Percentiles rank a stretch among this genome's conserved stretches.
phyloP scores from a whole-genome alignment of 2,888 invertebrate genomes.

The Ptilodon capucinus region DNA sequence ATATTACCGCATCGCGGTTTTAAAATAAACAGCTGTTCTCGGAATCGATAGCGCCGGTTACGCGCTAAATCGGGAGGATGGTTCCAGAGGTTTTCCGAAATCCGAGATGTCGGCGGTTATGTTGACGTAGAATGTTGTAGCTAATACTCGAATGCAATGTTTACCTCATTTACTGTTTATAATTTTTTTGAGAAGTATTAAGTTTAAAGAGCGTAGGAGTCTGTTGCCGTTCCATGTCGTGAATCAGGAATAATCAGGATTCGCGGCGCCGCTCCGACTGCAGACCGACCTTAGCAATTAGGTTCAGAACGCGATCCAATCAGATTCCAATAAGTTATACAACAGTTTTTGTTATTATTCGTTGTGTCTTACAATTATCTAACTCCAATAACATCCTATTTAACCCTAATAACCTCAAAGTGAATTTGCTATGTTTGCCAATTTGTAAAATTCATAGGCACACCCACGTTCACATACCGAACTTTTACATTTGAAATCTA shows the following conservation, averaged over 20 bases:
- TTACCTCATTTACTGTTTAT: slow-evolving; percentile 12
- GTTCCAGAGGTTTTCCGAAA: slow-evolving; percentile 54
- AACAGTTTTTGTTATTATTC: background rate
- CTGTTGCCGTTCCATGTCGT: slow-evolving; percentile 13
- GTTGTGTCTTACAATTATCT: background rate
- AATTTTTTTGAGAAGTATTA: slow-evolving; percentile 8
- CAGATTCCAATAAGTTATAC: background rate
- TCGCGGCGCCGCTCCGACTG: background rate
- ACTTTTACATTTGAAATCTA: slow-evolving; percentile 15
- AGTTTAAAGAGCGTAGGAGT: slow-evolving; percentile 21
- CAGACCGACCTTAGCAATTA: slow-evolving; percentile 8
- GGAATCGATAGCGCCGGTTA: slow-evolving; percentile 66
- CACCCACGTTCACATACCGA: background rate
- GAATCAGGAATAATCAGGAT: slow-evolving; percentile 19
- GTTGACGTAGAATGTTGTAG: slow-evolving; percentile 3
- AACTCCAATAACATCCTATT: background rate
- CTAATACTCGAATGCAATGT: slow-evolving; percentile 11
- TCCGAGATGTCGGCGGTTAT: slow-evolving; percentile 42
- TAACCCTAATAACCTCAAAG: background rate
- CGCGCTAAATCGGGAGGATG: slow-evolving; percentile 70
- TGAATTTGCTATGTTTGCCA: background rate
- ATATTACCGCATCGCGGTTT: slow-evolving; percentile 65
- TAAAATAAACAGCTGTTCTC: slow-evolving; percentile 78
- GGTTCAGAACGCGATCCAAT: slow-evolving; percentile 6
- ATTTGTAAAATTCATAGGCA: background rate